Evolutionary conservation across 1,140 invertebrate species (phyloP), one percentile per base, ranked within the genome.

Genomic region (Hermetia illucens): DNA sequence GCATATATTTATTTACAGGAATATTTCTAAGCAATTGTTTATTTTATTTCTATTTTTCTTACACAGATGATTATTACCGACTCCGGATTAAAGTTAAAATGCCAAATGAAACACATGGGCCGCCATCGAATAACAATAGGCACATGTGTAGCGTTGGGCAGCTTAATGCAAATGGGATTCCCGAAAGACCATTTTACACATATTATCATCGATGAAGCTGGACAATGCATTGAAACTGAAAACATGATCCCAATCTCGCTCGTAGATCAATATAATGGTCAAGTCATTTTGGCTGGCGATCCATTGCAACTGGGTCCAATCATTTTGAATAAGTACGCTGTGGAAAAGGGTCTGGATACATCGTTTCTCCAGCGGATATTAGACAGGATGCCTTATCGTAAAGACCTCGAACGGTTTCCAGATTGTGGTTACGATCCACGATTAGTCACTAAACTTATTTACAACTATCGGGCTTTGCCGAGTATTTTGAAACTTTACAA

Each of bases 301-400:
- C 91, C 87, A 12, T 68, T 79, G 55, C 92, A 97, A 61, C 66
- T 96, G 21, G 90, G 89, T 1, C 85, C 91, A 5, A 72, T 93
- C 6, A 61, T 91, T 5, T 58, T 74, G 38, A 86, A 81, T 22
- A 64, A 62, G 31, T 63, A 74, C 38, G 76, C 79, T 1, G 51
- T 49, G 15, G 53, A 67, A 5, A 77, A 68, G 51, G 84, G 82
- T 15, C 64, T 88, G 19, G 61, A 69, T 21, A 53, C 71, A 31
- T 89, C 86, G 4, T 77, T 79, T 44, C 50, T 91, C 5, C 74
- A 75, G 38, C 67, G 85, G 42, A 46, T 90, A 6, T 64, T 83
- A 16, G 58, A 70, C 4, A 64, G 61, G 12, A 66, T 68, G 33
- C 71, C 77, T 1, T 89, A 89, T 50, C 61, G 69, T 36, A 70